Percentiles rank a stretch among this genome's conserved stretches.
Evolutionary conservation across 2,113 vertebrate species (phyloP).

Genomic region (Psammodynastes pulverulentus): DNA sequence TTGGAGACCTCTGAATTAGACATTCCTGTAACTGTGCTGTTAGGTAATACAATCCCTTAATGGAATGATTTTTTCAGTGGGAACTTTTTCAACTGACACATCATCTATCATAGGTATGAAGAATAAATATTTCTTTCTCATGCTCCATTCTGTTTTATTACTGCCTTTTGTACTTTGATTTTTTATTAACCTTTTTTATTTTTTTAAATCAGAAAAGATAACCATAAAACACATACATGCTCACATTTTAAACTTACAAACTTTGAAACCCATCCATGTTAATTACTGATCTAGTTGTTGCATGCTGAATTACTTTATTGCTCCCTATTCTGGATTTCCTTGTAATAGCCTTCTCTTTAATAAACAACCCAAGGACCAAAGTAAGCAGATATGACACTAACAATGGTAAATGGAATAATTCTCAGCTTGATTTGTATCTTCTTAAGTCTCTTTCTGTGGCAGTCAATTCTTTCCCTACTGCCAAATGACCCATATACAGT

Average conservation of each 20-base stretch:
- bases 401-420: not conserved
- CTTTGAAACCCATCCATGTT: not conserved
- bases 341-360: not conserved
- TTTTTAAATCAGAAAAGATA: not conserved
- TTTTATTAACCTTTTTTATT: not conserved
- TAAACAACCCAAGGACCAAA: not conserved
- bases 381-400: not conserved
- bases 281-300: not conserved
- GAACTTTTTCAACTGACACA: not conserved
- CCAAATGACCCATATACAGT: not conserved
- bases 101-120: not conserved
- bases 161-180: not conserved
- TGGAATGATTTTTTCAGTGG: not conserved
- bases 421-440: not conserved
- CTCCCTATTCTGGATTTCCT: not conserved
- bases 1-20: too few relatives aligned
- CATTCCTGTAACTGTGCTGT: not conserved
- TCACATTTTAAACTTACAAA: not conserved
- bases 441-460: not conserved
- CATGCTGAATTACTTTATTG: conserved; percentile 1
- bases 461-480: not conserved
- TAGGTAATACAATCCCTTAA: not conserved
- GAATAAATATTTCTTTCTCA: not conserved
- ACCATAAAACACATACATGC: too few relatives aligned
- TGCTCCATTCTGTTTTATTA: not conserved